Evolutionary conservation across 2,888 invertebrate genomes (phyloP).

Genomic region (Myathropa florea): DNA sequence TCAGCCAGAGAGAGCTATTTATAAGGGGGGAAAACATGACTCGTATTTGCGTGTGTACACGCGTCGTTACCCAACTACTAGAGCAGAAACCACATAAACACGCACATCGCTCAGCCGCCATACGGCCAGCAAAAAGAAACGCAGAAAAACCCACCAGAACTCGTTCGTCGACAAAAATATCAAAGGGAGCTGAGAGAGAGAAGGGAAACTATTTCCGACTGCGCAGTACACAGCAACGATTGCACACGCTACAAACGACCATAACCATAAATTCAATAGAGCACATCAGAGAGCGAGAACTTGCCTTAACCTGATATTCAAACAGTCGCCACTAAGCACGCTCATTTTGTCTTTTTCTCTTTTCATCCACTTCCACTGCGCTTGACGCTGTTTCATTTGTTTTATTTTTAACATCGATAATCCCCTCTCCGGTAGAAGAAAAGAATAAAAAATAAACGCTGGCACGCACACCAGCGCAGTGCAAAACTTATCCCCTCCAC

Average conservation of each 20-base stretch:
- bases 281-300: neutral
- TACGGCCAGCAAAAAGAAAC: neutral
- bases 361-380: constrained; percentile 1
- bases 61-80: constrained; percentile 39
- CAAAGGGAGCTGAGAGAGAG: neutral
- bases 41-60: constrained; percentile 27
- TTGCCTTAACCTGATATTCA: neutral
- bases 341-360: constrained; percentile 45
- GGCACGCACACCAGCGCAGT: constrained; percentile 19
- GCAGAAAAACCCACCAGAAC: constrained; percentile 20
- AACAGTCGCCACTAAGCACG: neutral
- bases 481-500: constrained; percentile 44
- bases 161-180: constrained; percentile 16
- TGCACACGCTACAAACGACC: neutral
- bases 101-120: constrained; percentile 1
- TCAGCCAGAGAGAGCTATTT: neutral
- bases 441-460: neutral
- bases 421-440: constrained; percentile 34
- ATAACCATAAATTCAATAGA: neutral
- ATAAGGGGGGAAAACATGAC: neutral
- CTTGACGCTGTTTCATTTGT: constrained; percentile 25
- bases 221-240: constrained; percentile 44
- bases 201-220: constrained; percentile 52
- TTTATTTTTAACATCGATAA: constrained; percentile 25
- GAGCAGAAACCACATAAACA: constrained; percentile 4